Base-by-base conservation (phyloP, 2,797 vertebrate species). In the Orestias chungarensis region DNA sequence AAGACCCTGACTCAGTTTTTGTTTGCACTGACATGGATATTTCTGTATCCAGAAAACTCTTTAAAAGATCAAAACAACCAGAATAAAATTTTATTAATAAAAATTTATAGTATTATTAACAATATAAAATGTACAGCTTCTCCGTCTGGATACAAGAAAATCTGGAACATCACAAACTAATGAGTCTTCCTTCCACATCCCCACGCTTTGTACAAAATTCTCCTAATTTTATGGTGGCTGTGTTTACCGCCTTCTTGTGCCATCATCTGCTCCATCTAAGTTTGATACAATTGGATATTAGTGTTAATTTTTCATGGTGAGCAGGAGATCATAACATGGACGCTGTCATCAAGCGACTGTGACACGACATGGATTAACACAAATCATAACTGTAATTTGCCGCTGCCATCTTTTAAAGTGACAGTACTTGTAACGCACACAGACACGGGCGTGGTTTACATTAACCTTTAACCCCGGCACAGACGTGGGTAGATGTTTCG, bases 291-390 rank as follows among this genome's bases (percentile, higher is more conserved):
- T 91, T 90, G 83, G 83, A 83, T 80, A 89, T 90, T 86, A 87
- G 82, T 86, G 85, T 87, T 89, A 65, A 90, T 92, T 91, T 47
- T 87, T 59, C 83, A 43, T 82, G 89, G 78, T 78, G 82, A 64
- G 75, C 67, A 85, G 70, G 70, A 70, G 81, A 84, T 82, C 79
- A 76, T 84, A 76, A 88, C 83, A 71, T 82, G 78, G 74, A 86
- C 87, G 76, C 76, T 89, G 82, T 89, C 86, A 87, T 86, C 84
- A 85, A 83, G 84, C 68, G 73, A 71, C 76, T 73, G 65, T 65
- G 82, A 89, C 90, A 88, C 83, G 88, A 90, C 88, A 89, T 89
- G 88, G 82, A 90, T 90, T 88, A 90, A 84, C 86, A 84, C 77
- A 84, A 86, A 83, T 83, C 89, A 87, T 86, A 83, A 65, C 64